Conservation (phyloP, 2,797 vertebrate species). For the Muscicapa comitata region DNA sequence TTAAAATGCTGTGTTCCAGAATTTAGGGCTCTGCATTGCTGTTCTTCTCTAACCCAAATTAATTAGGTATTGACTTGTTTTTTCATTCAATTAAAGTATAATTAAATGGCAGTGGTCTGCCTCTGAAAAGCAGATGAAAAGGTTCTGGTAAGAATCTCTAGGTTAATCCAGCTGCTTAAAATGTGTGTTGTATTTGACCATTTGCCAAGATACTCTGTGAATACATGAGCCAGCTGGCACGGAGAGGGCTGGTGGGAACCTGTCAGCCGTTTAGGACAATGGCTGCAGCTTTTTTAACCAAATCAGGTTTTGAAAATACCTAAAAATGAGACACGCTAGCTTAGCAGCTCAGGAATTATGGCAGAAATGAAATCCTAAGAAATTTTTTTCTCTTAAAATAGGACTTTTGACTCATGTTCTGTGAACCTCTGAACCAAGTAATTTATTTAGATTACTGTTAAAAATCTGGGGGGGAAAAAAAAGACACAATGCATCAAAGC, state of each 20-base stretch:
- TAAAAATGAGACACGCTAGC: conserved; percentile 12
- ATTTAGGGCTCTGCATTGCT: not conserved
- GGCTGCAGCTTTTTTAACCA: conserved; percentile 56
- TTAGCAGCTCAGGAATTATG: conserved; percentile 33
- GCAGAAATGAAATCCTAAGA: conserved; percentile 9
- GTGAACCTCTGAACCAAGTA: not conserved
- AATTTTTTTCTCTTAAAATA: conserved; percentile 21
- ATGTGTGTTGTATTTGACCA: conserved; percentile 73
- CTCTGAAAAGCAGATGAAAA: conserved; percentile 76
- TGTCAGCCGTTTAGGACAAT: conserved; percentile 69
- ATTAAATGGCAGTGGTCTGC: conserved; percentile 67
- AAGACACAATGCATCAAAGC: conserved; percentile 10
- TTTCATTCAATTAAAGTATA: conserved; percentile 69
- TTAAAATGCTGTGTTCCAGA: conserved; percentile 21
- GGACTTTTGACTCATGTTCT: conserved; percentile 18
- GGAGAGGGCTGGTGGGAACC: conserved; percentile 46
- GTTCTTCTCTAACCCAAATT: conserved; percentile 38
- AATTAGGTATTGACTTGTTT: conserved; percentile 64
- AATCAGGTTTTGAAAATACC: conserved; percentile 51
- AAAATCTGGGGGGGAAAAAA: conserved; percentile 24
- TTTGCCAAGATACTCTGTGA: conserved; percentile 72
- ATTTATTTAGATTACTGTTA: conserved; percentile 36
- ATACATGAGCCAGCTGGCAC: conserved; percentile 72
- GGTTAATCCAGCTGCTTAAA: conserved; percentile 79
- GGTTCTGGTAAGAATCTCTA: conserved; percentile 70